Base-by-base conservation (phyloP, 2,888 invertebrate genomes). In the Phaedon cochleariae region DNA sequence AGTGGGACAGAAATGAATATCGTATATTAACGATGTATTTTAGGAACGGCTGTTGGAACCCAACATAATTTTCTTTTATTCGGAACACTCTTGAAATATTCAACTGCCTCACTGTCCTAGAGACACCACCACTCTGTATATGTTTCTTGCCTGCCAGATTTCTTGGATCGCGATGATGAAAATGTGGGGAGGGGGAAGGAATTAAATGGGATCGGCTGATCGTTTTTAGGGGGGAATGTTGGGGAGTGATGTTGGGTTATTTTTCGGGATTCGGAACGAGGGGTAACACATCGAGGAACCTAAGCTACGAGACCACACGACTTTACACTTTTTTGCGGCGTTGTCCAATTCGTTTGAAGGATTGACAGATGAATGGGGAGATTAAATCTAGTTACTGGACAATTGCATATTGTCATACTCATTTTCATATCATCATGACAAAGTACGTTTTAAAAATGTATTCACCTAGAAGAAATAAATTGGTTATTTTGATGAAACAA, bases 251-350 rank as follows among this genome's bases (percentile, higher is more conserved):
- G 67, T 71, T 70, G 65, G 70, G 71, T 70, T 68, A 72, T 74
- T 76, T 77, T 76, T 73, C 74, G 74, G 84, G 84, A 84, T 85
- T 86, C 85, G 85, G 85, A 85, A 84, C 83, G 85, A 85, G 76
- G 78, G 73, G 86, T 87, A 88, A 88, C 87, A 88, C 87, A 84
- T 87, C 82, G 78, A 86, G 87, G 87, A 88, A 80, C 78, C 78
- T 82, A 82, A 80, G 79, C 81, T 82, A 82, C 80, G 80, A 82
- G 80, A 82, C 82, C 82, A 81, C 81, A 82, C 81, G 80, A 82
- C 81, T 81, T 81, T 79, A 80, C 77, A 79, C 76, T 77, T 53
- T 26, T 58, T 62, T 77, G 77, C 76, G 77, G 65, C 57, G 49
- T 71, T 57, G 62, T 63, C 58, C 62, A 52, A 58, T 58, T 22